phyloP scores from a whole-genome alignment of 37 sponge, comb jelly and placozoan genomes.

The Halichondria panicea region DNA sequence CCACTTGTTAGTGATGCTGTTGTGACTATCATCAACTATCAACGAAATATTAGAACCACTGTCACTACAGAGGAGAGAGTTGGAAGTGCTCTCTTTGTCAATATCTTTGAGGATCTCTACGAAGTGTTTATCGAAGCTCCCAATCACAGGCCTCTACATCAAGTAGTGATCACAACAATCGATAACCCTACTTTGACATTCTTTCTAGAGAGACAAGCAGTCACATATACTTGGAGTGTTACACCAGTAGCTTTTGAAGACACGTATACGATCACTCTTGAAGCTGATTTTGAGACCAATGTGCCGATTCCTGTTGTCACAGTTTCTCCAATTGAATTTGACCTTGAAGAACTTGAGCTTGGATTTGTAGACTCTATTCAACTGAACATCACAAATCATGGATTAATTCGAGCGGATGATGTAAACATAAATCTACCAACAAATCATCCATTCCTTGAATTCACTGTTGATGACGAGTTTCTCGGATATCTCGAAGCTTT shows the following conservation, averaged over 20 bases:
- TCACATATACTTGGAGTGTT: slow-evolving; percentile 33
- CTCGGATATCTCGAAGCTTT: slow-evolving; percentile 35
- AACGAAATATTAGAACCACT: slow-evolving; percentile 15
- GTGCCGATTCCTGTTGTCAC: slow-evolving; percentile 50
- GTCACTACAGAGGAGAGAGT: background rate
- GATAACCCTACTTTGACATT: slow-evolving; percentile 23
- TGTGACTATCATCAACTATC: slow-evolving; percentile 8
- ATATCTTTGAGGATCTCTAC: slow-evolving; percentile 43
- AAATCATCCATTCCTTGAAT: slow-evolving; percentile 27
- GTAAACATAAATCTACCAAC: slow-evolving; percentile 19
- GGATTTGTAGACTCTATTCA: slow-evolving; percentile 17
- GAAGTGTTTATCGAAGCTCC: slow-evolving; percentile 25
- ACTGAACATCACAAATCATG: slow-evolving; percentile 46
- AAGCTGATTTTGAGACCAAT: slow-evolving; percentile 46
- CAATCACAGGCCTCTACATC: slow-evolving; percentile 1
- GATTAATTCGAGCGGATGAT: slow-evolving; percentile 41
- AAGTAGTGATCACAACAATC: slow-evolving; percentile 9
- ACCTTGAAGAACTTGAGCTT: slow-evolving; percentile 22
- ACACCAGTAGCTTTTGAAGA: slow-evolving; percentile 20
- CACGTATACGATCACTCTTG: slow-evolving; percentile 20
- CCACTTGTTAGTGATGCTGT: slow-evolving; percentile 32
- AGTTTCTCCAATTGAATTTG: slow-evolving; percentile 23
- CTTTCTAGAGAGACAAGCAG: slow-evolving; percentile 38
- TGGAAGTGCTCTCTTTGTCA: slow-evolving; percentile 24
- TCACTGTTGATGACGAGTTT: background rate